Evolutionary conservation across 2,888 invertebrate species (phyloP).

Genomic region (Odontomyia ornata): DNA sequence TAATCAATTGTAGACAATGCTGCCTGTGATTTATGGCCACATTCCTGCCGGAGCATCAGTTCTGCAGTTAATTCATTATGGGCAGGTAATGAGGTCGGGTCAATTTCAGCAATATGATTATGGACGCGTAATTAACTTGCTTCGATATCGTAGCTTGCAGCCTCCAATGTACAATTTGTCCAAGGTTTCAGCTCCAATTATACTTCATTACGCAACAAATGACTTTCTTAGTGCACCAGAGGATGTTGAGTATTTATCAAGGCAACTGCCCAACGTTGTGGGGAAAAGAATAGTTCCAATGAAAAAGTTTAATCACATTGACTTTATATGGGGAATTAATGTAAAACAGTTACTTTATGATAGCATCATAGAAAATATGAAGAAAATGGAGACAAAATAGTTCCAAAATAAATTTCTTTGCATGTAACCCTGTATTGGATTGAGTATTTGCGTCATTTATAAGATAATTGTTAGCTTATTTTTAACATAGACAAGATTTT

Average conservation of each 20-base stretch:
- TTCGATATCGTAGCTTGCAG: slow-evolving; percentile 62
- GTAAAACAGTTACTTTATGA: slow-evolving; percentile 8
- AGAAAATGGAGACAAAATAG: not conserved
- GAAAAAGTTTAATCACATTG: slow-evolving; percentile 71
- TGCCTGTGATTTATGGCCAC: slow-evolving; percentile 70
- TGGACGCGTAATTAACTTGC: slow-evolving; percentile 61
- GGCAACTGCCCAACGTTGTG: slow-evolving; percentile 64
- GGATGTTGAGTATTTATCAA: slow-evolving; percentile 63
- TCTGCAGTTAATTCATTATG: slow-evolving; percentile 66
- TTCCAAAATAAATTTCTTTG: too few species aligned
- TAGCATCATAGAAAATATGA: slow-evolving; percentile 10
- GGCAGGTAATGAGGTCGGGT: slow-evolving; percentile 60
- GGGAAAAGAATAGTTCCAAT: slow-evolving; percentile 66
- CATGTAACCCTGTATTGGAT: too few species aligned
- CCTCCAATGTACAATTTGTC: slow-evolving; percentile 65
- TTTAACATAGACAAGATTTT: too few species aligned
- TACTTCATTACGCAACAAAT: slow-evolving; percentile 65
- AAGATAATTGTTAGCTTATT: too few species aligned
- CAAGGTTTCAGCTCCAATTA: slow-evolving; percentile 63
- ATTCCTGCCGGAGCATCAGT: slow-evolving; percentile 68
- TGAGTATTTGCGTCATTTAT: too few species aligned
- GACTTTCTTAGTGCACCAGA: slow-evolving; percentile 67
- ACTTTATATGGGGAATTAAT: slow-evolving; percentile 70
- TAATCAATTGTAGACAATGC: slow-evolving; percentile 60
- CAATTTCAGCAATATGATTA: slow-evolving; percentile 65